Conservation (phyloP, 2,888 invertebrate species). For the Perithous albicinctus region DNA sequence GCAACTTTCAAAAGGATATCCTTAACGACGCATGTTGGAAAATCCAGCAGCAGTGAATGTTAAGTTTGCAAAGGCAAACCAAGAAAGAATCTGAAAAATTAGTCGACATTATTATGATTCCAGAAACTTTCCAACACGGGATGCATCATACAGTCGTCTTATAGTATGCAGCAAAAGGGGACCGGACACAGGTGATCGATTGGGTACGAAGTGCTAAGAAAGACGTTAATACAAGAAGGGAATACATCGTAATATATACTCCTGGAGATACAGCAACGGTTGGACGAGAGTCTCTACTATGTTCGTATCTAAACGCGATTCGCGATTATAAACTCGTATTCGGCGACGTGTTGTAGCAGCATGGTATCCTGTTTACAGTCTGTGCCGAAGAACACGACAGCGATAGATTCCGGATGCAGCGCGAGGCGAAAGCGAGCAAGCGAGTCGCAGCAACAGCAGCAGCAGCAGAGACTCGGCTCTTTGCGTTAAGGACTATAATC, state of each 20-base stretch:
- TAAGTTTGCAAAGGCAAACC: not conserved
- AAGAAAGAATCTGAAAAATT: not conserved
- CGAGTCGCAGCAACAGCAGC: too few species aligned
- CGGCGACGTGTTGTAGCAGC: slow-evolving; percentile 11
- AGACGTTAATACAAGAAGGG: not conserved
- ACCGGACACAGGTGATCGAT: slow-evolving; percentile 48
- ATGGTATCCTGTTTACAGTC: slow-evolving; percentile 49
- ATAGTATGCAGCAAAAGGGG: slow-evolving; percentile 16
- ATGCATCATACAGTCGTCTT: not conserved
- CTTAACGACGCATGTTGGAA: not conserved
- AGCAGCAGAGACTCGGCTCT: slow-evolving; percentile 20
- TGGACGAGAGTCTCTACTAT: not conserved
- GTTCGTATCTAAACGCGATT: not conserved
- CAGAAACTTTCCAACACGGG: slow-evolving; percentile 20
- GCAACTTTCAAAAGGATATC: not conserved
- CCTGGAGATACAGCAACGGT: not conserved
- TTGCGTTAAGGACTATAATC: slow-evolving; percentile 62
- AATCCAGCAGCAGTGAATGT: slow-evolving; percentile 4
- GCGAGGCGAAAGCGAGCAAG: slow-evolving; percentile 75
- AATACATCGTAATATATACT: slow-evolving; percentile 20
- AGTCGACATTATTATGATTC: slow-evolving; percentile 14
- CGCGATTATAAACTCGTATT: slow-evolving; percentile 38
- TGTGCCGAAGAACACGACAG: not conserved
- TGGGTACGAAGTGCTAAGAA: slow-evolving; percentile 9
- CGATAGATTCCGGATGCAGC: slow-evolving; percentile 77